phyloP scores from a whole-genome alignment of 2,113 vertebrate genomes.

The Phalacrocorax pelagicus region DNA sequence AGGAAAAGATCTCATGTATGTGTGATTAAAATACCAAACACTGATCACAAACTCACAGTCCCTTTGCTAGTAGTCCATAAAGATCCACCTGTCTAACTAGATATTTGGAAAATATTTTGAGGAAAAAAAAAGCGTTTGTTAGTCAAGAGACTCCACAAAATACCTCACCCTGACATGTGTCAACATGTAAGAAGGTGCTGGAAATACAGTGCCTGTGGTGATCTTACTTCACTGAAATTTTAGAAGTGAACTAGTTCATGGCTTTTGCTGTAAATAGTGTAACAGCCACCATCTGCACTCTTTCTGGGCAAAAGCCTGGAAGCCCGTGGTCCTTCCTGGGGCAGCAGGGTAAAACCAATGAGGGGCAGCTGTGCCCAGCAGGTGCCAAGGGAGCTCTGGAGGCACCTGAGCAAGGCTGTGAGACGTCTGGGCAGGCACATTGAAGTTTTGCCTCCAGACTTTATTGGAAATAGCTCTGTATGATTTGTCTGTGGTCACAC shows the following conservation, averaged over 20 bases:
- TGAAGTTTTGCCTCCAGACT: neutral
- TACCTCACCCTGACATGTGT: neutral
- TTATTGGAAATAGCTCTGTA: neutral
- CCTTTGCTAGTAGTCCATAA: neutral
- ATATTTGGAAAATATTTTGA: neutral
- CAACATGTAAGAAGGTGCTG: neutral
- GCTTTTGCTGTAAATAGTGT: neutral
- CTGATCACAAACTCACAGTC: fast-evolving
- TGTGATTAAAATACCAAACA: neutral
- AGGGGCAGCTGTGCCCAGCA: neutral
- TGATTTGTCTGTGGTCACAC: neutral
- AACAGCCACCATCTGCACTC: neutral
- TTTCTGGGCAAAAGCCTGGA: neutral
- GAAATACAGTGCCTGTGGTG: neutral
- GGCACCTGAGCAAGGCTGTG: fast-evolving
- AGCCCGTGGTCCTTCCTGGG: neutral
- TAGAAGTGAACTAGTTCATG: neutral
- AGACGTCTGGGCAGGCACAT: neutral
- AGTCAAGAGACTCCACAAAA: neutral
- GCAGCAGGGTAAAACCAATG: neutral
- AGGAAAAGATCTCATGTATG: neutral
- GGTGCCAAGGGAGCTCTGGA: neutral
- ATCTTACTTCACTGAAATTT: neutral
- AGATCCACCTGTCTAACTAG: neutral
- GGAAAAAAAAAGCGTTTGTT: fast-evolving